Evolutionary conservation across 2,113 vertebrate species (phyloP).

Genomic region (Calyptommatus sinebrachiatus): DNA sequence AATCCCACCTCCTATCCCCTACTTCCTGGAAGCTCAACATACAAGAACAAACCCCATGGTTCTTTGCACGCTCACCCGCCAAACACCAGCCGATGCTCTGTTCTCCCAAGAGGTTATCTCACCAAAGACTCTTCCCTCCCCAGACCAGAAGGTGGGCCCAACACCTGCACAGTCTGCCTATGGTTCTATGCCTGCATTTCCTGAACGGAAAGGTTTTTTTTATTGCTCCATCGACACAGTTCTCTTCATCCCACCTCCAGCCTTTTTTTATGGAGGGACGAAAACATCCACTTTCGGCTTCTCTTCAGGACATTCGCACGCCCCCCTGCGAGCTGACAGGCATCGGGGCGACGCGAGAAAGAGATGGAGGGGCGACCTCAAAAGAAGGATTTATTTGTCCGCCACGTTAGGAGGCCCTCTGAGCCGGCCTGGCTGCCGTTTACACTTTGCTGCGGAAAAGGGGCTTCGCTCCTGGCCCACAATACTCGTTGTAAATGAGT

Average conservation of each 20-base stretch:
- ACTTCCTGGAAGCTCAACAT: constrained; percentile 16
- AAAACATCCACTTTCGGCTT: not conserved
- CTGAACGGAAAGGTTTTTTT: too few species aligned
- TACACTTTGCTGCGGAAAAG: constrained; percentile 98
- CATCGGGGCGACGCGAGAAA: not conserved
- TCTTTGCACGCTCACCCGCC: not conserved
- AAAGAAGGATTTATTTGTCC: constrained; percentile 5
- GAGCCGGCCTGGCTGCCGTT: constrained; percentile 30
- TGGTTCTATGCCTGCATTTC: not conserved
- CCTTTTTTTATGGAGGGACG: not conserved
- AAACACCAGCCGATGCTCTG: not conserved
- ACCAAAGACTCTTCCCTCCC: too few species aligned
- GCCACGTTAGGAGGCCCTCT: not conserved
- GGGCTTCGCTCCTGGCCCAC: constrained; percentile 92
- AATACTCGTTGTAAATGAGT: constrained; percentile 99
- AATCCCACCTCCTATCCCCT: not conserved
- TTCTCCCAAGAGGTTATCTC: not conserved
- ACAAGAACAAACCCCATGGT: not conserved
- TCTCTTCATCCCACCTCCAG: constrained; percentile 3
- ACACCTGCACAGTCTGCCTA: not conserved
- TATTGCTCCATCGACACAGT: not conserved
- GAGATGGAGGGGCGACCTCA: constrained; percentile 21
- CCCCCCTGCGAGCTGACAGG: constrained; percentile 8
- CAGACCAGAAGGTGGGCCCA: constrained; percentile 1
- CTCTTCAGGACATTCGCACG: not conserved